Evolutionary conservation across 2,113 vertebrate genomes (phyloP).

Genomic region (Nasalis larvatus): DNA sequence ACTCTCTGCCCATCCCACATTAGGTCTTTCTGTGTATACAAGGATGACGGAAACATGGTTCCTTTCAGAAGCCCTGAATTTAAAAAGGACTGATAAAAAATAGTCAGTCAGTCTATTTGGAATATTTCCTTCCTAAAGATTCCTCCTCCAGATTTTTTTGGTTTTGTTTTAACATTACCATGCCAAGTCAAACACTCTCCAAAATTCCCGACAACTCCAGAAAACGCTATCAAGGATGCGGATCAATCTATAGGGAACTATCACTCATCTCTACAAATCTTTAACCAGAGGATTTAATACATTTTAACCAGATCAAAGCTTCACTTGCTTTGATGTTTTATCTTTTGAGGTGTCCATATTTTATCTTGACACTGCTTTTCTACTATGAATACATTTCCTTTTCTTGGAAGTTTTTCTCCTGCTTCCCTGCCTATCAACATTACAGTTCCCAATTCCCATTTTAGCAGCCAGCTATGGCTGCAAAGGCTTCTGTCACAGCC

Average conservation of each 20-base stretch:
- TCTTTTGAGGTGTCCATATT: neutral
- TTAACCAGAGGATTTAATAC: neutral
- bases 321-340: neutral
- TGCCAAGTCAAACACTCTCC: neutral
- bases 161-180: neutral
- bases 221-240: neutral
- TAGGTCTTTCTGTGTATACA: neutral
- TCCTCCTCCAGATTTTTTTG: neutral
- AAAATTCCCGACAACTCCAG: neutral
- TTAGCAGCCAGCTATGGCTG: neutral
- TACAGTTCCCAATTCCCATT: neutral
- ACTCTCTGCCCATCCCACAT: neutral
- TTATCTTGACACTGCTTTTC: neutral
- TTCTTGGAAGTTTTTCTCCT: conserved; percentile 27
- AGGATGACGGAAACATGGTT: neutral
- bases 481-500: neutral
- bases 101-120: neutral
- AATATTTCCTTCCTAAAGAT: neutral
- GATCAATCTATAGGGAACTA: neutral
- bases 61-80: neutral
- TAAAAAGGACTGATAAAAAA: neutral
- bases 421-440: neutral
- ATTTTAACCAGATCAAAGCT: neutral
- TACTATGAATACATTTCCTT: neutral
- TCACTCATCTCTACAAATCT: neutral